phyloP scores from a whole-genome alignment of 2,113 vertebrate genomes.

The Rana temporaria region DNA sequence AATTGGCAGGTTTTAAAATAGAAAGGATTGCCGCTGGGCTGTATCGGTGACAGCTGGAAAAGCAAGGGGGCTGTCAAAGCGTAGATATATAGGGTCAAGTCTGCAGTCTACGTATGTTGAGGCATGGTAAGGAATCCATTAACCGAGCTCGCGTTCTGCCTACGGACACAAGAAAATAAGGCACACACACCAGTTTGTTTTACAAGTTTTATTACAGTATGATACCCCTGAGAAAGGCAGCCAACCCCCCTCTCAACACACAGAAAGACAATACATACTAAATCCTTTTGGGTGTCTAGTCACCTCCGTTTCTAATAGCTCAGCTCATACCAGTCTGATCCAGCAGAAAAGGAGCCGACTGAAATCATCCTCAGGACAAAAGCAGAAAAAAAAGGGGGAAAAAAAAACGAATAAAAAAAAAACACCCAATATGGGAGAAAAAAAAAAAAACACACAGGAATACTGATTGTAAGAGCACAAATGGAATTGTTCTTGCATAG shows the following conservation, averaged over 20 bases:
- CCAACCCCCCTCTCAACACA: slow-evolving; percentile 15
- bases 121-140: not conserved
- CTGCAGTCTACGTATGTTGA: not conserved
- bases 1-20: slow-evolving; percentile 21
- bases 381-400: slow-evolving; percentile 14
- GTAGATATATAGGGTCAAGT: not conserved
- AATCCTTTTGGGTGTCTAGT: slow-evolving; percentile 30
- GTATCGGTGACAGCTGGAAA: slow-evolving; percentile 22
- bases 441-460: not conserved
- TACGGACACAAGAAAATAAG: not conserved
- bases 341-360: slow-evolving; percentile 31
- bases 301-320: slow-evolving; percentile 31
- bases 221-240: slow-evolving; percentile 49
- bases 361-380: slow-evolving; percentile 19
- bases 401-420: slow-evolving; percentile 24
- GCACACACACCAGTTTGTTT: slow-evolving; percentile 2
- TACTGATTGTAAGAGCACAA: slow-evolving; percentile 36
- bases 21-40: slow-evolving; percentile 12
- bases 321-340: slow-evolving; percentile 21
- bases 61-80: slow-evolving; percentile 12
- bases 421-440: slow-evolving; percentile 56
- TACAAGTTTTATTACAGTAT: slow-evolving; percentile 52
- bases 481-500: slow-evolving; percentile 4
- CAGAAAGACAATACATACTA: slow-evolving; percentile 15
- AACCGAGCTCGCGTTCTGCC: not conserved